Percentiles rank a stretch among this genome's conserved stretches.
Evolutionary conservation across 92 coral and sea anemone genomes (phyloP).

Genomic region (Plumapathes pennacea): DNA sequence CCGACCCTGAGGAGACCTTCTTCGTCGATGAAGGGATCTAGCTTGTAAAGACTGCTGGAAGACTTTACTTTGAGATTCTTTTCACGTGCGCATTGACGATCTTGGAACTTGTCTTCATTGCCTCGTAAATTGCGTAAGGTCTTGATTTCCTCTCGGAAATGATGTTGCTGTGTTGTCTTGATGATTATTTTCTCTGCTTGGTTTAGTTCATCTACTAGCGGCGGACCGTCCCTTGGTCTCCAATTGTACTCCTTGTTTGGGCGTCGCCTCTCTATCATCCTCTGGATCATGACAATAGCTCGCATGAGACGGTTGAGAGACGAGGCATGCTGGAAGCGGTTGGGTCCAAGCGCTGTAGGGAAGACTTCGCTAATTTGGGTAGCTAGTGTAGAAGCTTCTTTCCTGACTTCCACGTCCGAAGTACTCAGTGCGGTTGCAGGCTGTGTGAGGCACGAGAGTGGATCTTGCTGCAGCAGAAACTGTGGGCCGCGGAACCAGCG

Average conservation of each 20-base stretch:
- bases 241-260: constrained; percentile 29
- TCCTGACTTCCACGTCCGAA: constrained; percentile 21
- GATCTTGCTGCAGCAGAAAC: constrained; percentile 4
- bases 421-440: constrained; percentile 2
- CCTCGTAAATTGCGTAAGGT: constrained; percentile 25
- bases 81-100: constrained; percentile 26
- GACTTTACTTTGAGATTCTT: constrained; percentile 30
- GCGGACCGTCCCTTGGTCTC: too few species aligned
- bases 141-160: constrained; percentile 24
- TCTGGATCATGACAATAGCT: constrained; percentile 15
- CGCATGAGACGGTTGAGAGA: constrained; percentile 26
- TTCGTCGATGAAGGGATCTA: constrained; percentile 44
- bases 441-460: neutral
- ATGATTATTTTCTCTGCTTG: constrained; percentile 41
- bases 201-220: constrained; percentile 34
- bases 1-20: constrained; percentile 58
- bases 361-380: constrained; percentile 1
- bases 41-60: constrained; percentile 14
- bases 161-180: constrained; percentile 25
- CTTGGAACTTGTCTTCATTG: constrained; percentile 28
- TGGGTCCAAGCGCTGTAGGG: constrained; percentile 9
- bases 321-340: constrained; percentile 22
- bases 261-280: constrained; percentile 25
- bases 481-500: too few species aligned
- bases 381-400: constrained; percentile 2